Conservation (phyloP, 2,113 vertebrate species). For the Colinus virginianus region DNA sequence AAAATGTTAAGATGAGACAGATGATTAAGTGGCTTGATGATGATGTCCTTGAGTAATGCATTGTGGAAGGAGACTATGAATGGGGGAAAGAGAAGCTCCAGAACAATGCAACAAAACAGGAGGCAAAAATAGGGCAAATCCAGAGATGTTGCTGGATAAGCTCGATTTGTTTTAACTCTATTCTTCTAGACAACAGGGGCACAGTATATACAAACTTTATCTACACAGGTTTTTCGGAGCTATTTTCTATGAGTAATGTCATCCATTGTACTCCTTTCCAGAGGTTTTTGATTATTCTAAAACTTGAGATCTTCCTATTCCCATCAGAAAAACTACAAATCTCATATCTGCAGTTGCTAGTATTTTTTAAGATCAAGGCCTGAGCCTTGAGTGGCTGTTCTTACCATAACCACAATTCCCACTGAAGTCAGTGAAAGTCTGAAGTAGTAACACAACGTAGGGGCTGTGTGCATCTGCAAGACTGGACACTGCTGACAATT, state of each 20-base stretch:
- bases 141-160: background rate
- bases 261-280: slow-evolving; percentile 33
- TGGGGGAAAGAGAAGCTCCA: background rate
- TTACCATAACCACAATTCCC: background rate
- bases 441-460: no score
- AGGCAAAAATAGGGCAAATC: background rate
- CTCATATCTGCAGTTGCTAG: background rate
- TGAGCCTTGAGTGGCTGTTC: background rate
- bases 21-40: background rate
- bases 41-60: background rate
- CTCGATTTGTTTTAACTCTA: slow-evolving; percentile 30
- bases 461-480: background rate
- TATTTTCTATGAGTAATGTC: background rate
- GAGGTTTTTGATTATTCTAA: slow-evolving; percentile 34
- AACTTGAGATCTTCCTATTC: background rate
- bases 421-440: background rate
- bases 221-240: slow-evolving; percentile 33
- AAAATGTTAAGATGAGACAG: background rate
- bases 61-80: background rate
- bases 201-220: slow-evolving; percentile 11
- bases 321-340: background rate
- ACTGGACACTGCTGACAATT: background rate
- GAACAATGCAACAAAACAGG: background rate
- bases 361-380: background rate
- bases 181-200: background rate